phyloP scores from a whole-genome alignment of 92 coral and sea anemone species.

The Zoanthus sansibaricus region DNA sequence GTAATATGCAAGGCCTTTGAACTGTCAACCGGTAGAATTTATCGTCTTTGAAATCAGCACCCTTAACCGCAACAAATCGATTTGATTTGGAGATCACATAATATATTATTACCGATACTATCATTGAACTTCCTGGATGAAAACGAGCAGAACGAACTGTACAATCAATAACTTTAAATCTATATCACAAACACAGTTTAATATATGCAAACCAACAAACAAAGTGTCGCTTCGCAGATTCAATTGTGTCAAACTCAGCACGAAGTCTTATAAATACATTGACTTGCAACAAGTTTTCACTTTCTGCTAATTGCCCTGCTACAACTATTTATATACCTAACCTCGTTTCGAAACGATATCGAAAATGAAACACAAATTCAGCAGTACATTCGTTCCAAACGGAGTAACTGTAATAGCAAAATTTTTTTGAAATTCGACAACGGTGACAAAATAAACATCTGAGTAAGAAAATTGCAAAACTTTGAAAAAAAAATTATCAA shows the following conservation, averaged over 20 bases:
- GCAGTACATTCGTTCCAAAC: neutral
- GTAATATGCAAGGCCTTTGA: too few species aligned
- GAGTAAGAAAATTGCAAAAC: neutral
- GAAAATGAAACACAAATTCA: neutral
- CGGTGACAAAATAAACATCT: neutral
- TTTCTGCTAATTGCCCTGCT: neutral
- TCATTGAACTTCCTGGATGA: too few species aligned
- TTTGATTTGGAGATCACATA: too few species aligned
- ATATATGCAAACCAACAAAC: neutral
- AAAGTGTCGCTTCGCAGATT: neutral
- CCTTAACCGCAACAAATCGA: too few species aligned
- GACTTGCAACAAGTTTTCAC: conserved; percentile 3
- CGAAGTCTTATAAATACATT: neutral
- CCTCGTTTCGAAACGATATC: neutral
- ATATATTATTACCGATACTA: too few species aligned
- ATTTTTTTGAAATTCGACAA: neutral
- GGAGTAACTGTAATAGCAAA: neutral
- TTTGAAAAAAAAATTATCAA: neutral
- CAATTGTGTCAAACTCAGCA: neutral
- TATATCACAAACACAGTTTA: neutral
- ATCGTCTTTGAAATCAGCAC: too few species aligned
- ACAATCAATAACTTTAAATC: too few species aligned
- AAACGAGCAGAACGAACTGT: too few species aligned
- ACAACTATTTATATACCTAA: neutral
- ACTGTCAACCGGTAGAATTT: too few species aligned